Conservation (phyloP, 1,140 invertebrate species). For the Ganaspis sp. region DNA sequence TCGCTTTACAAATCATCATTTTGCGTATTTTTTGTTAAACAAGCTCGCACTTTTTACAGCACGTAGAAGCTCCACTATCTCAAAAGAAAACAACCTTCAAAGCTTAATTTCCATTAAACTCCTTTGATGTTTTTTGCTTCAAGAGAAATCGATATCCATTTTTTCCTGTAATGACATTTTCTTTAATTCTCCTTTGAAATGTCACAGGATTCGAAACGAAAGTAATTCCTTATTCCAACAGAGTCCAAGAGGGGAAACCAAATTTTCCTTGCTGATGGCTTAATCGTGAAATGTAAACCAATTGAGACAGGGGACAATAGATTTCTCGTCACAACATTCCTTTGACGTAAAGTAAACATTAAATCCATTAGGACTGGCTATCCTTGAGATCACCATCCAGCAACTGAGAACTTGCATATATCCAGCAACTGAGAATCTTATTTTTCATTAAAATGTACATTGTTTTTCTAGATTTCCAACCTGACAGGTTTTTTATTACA, state of each 20-base stretch:
- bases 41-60: not conserved
- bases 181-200: not conserved
- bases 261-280: conserved; percentile 12
- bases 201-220: not conserved
- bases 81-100: not conserved
- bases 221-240: conserved; percentile 28
- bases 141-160: not conserved
- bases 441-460: no score
- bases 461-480: no score
- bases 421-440: no score
- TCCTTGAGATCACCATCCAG: no score
- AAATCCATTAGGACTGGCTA: not conserved
- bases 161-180: not conserved
- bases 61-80: not conserved
- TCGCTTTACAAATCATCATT: conserved; percentile 46
- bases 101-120: not conserved
- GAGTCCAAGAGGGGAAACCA: not conserved
- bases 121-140: not conserved
- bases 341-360: conserved; percentile 10
- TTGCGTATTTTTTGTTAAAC: conserved; percentile 35
- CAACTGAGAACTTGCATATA: no score
- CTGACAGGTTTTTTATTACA: no score
- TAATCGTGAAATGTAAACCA: conserved; percentile 27
- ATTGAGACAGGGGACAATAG: not conserved
- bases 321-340: not conserved